These are phyloP conservation scores for Tringa solitaria DNA, from an alignment of 2,113 vertebrate genomes.

Conservation along the genomic window DNA sequence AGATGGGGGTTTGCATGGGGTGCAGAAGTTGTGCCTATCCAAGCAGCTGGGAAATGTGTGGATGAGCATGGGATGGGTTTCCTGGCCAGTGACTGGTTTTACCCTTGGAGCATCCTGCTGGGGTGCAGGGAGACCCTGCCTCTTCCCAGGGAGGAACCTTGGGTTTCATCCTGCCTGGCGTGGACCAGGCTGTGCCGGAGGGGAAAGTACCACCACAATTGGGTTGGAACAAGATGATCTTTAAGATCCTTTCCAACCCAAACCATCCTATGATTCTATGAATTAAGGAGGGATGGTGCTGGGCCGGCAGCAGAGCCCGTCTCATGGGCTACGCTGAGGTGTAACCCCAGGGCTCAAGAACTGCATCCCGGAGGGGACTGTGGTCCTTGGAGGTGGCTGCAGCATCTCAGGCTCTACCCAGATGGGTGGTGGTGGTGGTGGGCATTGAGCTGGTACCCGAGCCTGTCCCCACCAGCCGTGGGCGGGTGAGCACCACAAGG, in stretches of 20 bases:
- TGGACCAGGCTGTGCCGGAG: neutral
- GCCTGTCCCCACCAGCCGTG: neutral
- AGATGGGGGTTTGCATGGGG: neutral
- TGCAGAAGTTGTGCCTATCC: neutral
- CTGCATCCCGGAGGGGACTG: accelerated
- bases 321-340: accelerated
- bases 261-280: neutral
- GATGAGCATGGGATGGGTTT: accelerated
- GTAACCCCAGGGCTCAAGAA: neutral
- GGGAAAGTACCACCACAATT: neutral
- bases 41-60: neutral
- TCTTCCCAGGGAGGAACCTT: neutral
- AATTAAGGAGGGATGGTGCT: neutral
- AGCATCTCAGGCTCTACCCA: neutral
- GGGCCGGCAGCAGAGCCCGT: neutral
- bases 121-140: neutral
- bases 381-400: neutral
- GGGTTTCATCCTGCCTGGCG: accelerated
- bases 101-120: neutral
- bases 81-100: neutral
- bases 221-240: neutral
- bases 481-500: accelerated
- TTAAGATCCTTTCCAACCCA: neutral
- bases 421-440: neutral
- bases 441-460: accelerated